These are phyloP conservation scores for Drosophila percnosoma DNA, from an alignment of 2,888 invertebrate species.

Conservation along the genomic window DNA sequence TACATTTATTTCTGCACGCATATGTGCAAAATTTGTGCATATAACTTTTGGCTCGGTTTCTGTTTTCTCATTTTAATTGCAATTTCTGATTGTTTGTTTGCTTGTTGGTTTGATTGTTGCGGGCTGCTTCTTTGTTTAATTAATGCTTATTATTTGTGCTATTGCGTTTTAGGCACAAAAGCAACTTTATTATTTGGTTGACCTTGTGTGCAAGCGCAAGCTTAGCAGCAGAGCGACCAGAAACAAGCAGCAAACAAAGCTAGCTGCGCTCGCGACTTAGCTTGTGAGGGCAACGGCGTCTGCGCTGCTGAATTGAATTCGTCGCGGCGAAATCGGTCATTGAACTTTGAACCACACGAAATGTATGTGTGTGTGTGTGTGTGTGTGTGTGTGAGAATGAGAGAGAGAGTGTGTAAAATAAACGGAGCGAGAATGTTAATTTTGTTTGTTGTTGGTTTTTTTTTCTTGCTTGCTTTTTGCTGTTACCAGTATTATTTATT, in stretches of 20 bases:
- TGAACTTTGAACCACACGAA: slow-evolving; percentile 76
- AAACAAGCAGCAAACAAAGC: slow-evolving; percentile 33
- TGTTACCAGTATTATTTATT: slow-evolving; percentile 13
- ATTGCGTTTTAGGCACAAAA: slow-evolving; percentile 48
- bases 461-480: not conserved
- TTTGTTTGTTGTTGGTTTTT: not conserved
- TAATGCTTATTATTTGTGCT: slow-evolving; percentile 50
- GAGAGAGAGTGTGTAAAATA: slow-evolving; percentile 28
- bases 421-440: slow-evolving; percentile 52
- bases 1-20: not conserved
- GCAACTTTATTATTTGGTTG: slow-evolving; percentile 48
- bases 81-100: slow-evolving; percentile 7
- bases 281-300: slow-evolving; percentile 37
- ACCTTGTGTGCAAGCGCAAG: slow-evolving; percentile 42
- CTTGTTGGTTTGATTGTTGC: slow-evolving; percentile 15
- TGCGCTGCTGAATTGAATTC: slow-evolving; percentile 60
- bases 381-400: not conserved
- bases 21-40: not conserved
- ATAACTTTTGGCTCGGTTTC: not conserved
- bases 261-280: slow-evolving; percentile 9
- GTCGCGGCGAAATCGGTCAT: slow-evolving; percentile 76
- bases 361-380: not conserved
- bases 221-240: not conserved
- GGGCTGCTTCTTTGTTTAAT: slow-evolving; percentile 40
- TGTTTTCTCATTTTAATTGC: slow-evolving; percentile 12